These are phyloP conservation scores for Meleagris gallopavo DNA, from an alignment of 2,113 vertebrate species.

Conservation along the genomic window DNA sequence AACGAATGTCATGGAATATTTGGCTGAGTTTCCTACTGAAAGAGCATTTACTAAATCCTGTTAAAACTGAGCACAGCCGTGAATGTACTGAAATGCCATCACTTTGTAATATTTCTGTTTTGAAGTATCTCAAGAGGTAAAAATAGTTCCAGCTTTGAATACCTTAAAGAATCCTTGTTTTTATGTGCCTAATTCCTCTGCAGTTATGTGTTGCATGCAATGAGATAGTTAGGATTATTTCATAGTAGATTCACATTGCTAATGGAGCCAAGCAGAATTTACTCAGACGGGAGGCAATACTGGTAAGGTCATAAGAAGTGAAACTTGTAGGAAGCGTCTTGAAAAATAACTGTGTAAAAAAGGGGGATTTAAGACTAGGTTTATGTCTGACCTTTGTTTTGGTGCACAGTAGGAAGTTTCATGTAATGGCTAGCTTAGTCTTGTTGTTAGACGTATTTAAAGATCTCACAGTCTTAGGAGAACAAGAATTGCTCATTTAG, in stretches of 20 bases:
- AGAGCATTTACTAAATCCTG: constrained; percentile 15
- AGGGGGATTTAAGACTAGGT: not conserved
- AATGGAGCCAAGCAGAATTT: not conserved
- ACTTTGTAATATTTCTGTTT: not conserved
- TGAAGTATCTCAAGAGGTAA: not conserved
- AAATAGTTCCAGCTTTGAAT: not conserved
- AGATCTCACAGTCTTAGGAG: not conserved
- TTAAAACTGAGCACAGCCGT: constrained; percentile 1
- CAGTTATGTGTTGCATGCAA: not conserved
- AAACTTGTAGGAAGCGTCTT: not conserved
- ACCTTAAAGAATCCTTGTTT: not conserved
- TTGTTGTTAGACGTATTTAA: not conserved
- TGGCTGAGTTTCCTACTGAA: not conserved
- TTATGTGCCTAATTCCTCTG: not conserved
- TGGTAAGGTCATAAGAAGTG: not conserved
- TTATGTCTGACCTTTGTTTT: not conserved
- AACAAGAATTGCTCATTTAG: not conserved
- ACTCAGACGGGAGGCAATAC: not conserved
- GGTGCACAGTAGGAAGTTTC: not conserved
- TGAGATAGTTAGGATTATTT: not conserved
- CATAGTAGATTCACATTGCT: not conserved
- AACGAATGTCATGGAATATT: not conserved
- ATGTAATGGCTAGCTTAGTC: not conserved
- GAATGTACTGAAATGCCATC: constrained; percentile 8
- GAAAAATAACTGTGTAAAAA: not conserved